Base-by-base conservation (phyloP, 2,113 vertebrate species). In the Melanotaenia duboulayi region DNA sequence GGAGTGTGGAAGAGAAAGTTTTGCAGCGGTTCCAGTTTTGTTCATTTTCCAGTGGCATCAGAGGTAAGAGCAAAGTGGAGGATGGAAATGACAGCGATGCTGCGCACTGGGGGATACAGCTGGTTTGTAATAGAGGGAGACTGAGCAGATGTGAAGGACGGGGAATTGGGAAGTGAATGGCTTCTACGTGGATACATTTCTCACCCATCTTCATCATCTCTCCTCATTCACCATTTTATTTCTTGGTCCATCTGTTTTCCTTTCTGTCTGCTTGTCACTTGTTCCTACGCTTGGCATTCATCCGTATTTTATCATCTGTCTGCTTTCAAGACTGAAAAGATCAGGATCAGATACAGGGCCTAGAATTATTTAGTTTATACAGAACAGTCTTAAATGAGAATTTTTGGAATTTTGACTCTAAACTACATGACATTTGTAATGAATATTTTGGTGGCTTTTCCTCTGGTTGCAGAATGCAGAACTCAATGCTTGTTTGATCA, bases 151-250 rank as follows among this genome's bases (percentile, higher is more conserved):
- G 77, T 4, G 79, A 91, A 85, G 72, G 84, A 77, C 66, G 65
- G 69, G 48, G 71, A 80, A 87, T 87, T 88, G 81, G 71, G 83
- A 88, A 89, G 91, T 89, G 81, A 91, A 92, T 75, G 83, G 71
- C 76, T 78, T 76, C 69, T 80, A 79, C 87, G 86, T 74, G 82
- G 74, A 83, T 74, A 61, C 70, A 78, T 89, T 80, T 86, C 62
- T 69, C 52, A 57, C 75, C 77, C 56, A 50, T 68, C 73, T 76
- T 84, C 68, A 60, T 76, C 71, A 85, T 82, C 73, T 73, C 58
- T 72, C 77, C 69, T 83, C 75, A 65, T 90, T 82, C 39, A 48
- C 61, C 16, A 17, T 78, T 82, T 80, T 65, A 78, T 86, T 79
- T 84, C 67, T 62, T 80, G 60, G 57, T 73, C 62, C 9, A 3